phyloP scores from a whole-genome alignment of 2,113 vertebrate genomes.

The Cyphomyrus plagiostoma region DNA sequence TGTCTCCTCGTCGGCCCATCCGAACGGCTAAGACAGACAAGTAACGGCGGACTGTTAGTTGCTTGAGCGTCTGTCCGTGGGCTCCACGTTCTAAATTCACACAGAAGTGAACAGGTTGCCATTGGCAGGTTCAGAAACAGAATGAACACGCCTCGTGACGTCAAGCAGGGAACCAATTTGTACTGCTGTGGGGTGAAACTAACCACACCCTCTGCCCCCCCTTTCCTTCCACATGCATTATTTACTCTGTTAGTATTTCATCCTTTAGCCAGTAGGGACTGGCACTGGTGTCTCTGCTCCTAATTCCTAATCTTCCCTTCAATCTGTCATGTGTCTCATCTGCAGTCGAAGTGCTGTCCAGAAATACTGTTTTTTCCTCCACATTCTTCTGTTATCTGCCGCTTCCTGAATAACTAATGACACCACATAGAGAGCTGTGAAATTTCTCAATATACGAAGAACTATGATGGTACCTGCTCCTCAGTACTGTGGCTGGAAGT shows the following conservation, averaged over 20 bases:
- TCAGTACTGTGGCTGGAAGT: not conserved
- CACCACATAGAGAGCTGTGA: not conserved
- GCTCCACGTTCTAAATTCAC: not conserved
- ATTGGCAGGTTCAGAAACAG: not conserved
- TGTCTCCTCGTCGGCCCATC: not conserved
- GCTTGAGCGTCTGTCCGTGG: not conserved
- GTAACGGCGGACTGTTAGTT: not conserved
- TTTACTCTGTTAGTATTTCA: not conserved
- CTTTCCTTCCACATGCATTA: not conserved
- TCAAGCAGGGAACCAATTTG: not conserved
- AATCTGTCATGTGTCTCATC: not conserved
- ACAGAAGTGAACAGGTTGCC: not conserved
- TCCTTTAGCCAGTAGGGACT: not conserved
- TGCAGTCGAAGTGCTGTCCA: not conserved
- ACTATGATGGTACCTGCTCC: not conserved
- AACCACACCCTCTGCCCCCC: not conserved
- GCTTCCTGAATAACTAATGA: not conserved
- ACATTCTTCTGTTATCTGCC: not conserved
- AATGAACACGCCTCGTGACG: not conserved
- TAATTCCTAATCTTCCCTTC: conserved; percentile 8
- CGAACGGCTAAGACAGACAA: not conserved
- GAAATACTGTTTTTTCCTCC: not conserved
- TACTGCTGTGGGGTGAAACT: not conserved
- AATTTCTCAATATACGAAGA: not conserved
- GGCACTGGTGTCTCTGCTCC: not conserved